Evolutionary conservation across 2,888 invertebrate species (phyloP).

Genomic region (Dyspetes luteomarginatus): DNA sequence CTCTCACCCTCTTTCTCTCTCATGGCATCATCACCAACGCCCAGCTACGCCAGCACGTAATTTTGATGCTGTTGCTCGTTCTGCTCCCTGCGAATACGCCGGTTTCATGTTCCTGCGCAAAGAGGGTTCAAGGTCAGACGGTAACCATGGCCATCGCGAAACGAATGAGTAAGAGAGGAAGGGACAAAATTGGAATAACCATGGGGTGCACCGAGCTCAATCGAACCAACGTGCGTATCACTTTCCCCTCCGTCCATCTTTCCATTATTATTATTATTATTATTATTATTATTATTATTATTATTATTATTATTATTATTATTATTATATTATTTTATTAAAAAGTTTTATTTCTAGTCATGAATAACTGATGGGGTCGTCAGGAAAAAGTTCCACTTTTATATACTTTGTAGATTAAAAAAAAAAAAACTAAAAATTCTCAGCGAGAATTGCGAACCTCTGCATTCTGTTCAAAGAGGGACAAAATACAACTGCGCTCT

Average conservation of each 20-base stretch:
- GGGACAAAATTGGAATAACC: neutral
- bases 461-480: neutral
- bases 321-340: neutral
- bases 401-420: no score
- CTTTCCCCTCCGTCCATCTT: neutral
- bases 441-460: slow-evolving; percentile 29
- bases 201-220: neutral
- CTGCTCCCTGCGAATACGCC: neutral
- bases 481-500: no score
- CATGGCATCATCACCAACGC: neutral
- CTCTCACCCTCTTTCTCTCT: neutral
- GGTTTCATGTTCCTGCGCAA: slow-evolving; percentile 27
- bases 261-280: neutral
- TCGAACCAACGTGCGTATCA: neutral
- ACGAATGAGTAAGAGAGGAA: slow-evolving; percentile 9
- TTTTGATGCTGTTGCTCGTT: slow-evolving; percentile 1
- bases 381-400: no score
- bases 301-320: neutral
- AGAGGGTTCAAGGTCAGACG: slow-evolving; percentile 46
- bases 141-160: slow-evolving; percentile 48
- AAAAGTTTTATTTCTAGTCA: no score
- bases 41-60: slow-evolving; percentile 15
- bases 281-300: neutral
- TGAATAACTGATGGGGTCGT: no score
- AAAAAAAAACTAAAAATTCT: neutral